These are phyloP conservation scores for Crocodylus rhombifer DNA, from an alignment of 2,797 vertebrate genomes.

Conservation along the genomic window DNA sequence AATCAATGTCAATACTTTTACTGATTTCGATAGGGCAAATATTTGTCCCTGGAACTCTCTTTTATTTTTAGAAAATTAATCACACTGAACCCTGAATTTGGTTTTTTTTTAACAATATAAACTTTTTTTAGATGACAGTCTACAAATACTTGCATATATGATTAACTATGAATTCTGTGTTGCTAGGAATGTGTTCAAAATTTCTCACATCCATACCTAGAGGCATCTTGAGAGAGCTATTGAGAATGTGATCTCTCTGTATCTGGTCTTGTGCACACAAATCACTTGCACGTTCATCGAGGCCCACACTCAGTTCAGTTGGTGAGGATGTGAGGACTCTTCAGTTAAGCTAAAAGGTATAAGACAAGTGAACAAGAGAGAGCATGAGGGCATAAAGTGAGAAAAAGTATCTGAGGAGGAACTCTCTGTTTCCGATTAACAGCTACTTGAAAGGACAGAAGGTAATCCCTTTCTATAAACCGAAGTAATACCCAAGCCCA, in stretches of 20 bases:
- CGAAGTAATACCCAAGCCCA: neutral
- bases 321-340: neutral
- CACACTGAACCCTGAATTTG: no score
- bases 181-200: neutral
- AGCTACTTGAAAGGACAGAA: neutral
- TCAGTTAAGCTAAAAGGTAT: neutral
- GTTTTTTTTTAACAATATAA: neutral
- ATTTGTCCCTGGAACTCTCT: neutral
- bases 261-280: neutral
- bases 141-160: neutral
- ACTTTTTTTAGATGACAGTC: neutral
- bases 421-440: neutral
- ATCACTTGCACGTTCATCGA: no score
- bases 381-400: neutral
- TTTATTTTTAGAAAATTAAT: no score
- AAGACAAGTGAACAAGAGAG: neutral
- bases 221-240: no score
- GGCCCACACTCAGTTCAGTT: no score
- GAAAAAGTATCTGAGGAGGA: constrained; percentile 6
- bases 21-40: neutral
- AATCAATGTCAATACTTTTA: neutral
- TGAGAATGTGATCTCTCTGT: neutral
- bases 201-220: neutral
- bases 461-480: neutral
- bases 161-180: neutral